Evolutionary conservation across 35 echinoderm and acorn worm species (phyloP), one percentile per base, ranked within the genome.

Genomic region (Anneissia japonica): DNA sequence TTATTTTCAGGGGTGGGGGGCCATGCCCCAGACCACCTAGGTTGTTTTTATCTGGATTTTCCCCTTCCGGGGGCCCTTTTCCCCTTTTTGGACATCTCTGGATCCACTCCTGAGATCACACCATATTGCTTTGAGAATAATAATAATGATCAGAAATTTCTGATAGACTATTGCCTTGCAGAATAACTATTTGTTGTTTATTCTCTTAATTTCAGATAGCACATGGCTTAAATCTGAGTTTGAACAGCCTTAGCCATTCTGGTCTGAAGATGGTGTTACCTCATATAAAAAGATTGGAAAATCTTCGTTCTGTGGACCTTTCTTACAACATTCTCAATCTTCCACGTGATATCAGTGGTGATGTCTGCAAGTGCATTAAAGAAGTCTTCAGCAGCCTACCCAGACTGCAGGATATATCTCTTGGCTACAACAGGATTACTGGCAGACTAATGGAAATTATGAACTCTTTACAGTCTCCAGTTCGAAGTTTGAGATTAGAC

Each of bases 311-410:
- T 35, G 31, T 84, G 13, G 73, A 37, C 73, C 33, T 84, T 34
- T 55, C 82, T 26, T 84, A 84, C 32, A 84, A 84, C 29, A 10
- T 84, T 21, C 36, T 84, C 46, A 72, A 17, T 33, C 51, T 72
- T 32, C 30, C 46, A 3, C 51, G 13, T 21, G 46, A 73, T 36
- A 33, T 17, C 0, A 46, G 6, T 56, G 46, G 19, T 21, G 34
- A 34, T 23, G 30, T 37, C 30, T 46, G 31, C 19, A 34, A 33
- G 46, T 64, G 51, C 19, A 16, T 64, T 64, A 64, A 64, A 26
- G 51, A 64, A 64, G 82, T 72, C 3, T 84, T 84, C 32, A 36
- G 31, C 6, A 84, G 37, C 46, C 38, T 84, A 35, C 51, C 32
- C 23, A 46, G 34, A 33, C 46, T 84, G 12, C 82, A 56, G 31